These are phyloP conservation scores for Aeoliscus strigatus DNA, from an alignment of 2,797 vertebrate genomes.

Conservation along the genomic window DNA sequence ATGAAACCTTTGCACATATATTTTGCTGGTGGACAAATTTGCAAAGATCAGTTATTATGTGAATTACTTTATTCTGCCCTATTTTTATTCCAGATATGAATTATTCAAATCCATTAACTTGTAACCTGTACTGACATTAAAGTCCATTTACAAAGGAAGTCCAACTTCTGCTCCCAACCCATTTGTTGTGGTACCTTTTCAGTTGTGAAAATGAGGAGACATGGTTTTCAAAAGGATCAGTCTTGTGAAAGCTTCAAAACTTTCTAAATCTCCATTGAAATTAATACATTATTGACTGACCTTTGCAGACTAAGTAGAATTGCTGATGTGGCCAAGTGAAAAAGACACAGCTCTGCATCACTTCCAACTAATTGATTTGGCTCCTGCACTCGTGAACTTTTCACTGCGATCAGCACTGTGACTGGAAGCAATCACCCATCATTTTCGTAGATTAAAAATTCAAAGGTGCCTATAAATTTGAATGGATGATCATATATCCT, in stretches of 20 bases:
- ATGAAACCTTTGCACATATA: no score
- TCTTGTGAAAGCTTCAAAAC: conserved; percentile 21
- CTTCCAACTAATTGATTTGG: conserved; percentile 51
- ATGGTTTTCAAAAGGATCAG: conserved; percentile 4
- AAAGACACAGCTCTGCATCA: conserved; percentile 53
- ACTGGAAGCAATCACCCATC: conserved; percentile 49
- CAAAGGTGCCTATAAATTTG: conserved; percentile 33
- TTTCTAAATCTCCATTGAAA: conserved; percentile 31
- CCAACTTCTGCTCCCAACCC: no score
- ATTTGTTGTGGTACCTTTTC: no score
- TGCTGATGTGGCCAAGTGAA: conserved; percentile 48
- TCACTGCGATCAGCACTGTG: conserved; percentile 47
- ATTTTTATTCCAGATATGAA: conserved; percentile 13
- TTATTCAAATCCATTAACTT: conserved; percentile 16
- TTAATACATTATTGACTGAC: conserved; percentile 55
- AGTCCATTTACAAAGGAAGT: no score
- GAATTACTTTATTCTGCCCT: no score
- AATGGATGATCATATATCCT: conserved; percentile 6
- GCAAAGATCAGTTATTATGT: no score
- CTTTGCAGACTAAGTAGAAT: conserved; percentile 54
- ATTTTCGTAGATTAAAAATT: conserved; percentile 37
- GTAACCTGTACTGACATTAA: not conserved
- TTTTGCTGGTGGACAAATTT: no score
- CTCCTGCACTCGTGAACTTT: conserved; percentile 53
- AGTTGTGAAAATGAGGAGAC: no score